Evolutionary conservation across 1,140 invertebrate genomes (phyloP).

Genomic region (Orius laevigatus): DNA sequence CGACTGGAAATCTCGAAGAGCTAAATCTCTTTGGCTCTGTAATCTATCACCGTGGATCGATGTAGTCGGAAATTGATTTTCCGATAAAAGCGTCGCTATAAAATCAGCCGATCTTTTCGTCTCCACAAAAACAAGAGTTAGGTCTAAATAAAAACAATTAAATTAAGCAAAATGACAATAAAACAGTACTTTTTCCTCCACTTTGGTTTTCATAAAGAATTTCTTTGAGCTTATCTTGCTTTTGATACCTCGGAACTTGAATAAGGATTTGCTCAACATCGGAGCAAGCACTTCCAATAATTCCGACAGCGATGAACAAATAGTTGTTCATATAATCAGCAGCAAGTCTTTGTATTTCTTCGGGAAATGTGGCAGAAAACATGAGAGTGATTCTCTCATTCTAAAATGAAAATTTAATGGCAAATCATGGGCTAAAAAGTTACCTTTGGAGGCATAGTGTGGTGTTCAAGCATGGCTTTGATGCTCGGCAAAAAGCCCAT

Average conservation of each 20-base stretch:
- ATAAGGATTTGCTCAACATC: slow-evolving; percentile 77
- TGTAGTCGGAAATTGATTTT: slow-evolving; percentile 53
- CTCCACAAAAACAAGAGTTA: slow-evolving; percentile 79
- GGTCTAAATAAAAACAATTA: slow-evolving; percentile 22
- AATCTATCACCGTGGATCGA: slow-evolving; percentile 86
- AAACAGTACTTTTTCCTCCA: slow-evolving; percentile 20
- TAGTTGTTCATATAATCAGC: slow-evolving; percentile 96
- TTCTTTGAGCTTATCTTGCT: slow-evolving; percentile 58
- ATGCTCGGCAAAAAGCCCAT: slow-evolving; percentile 72
- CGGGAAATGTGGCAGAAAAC: slow-evolving; percentile 99
- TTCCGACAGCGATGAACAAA: slow-evolving; percentile 95
- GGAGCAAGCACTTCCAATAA: slow-evolving; percentile 81
- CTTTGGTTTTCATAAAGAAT: slow-evolving; percentile 40
- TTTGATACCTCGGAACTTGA: slow-evolving; percentile 37
- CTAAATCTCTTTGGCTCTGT: slow-evolving; percentile 77
- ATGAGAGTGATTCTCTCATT: slow-evolving; percentile 93
- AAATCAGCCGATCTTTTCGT: slow-evolving; percentile 81
- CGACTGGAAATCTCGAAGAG: slow-evolving; percentile 63
- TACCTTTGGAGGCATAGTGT: slow-evolving; percentile 42
- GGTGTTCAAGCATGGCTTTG: slow-evolving; percentile 54
- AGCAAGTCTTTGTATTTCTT: slow-evolving; percentile 92
- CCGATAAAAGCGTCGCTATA: slow-evolving; percentile 55
- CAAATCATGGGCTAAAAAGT: no score
- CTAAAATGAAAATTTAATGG: slow-evolving; percentile 6
- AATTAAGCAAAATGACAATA: background rate